Evolutionary conservation across 2,113 vertebrate genomes (phyloP).

Genomic region (Vimba vimba): DNA sequence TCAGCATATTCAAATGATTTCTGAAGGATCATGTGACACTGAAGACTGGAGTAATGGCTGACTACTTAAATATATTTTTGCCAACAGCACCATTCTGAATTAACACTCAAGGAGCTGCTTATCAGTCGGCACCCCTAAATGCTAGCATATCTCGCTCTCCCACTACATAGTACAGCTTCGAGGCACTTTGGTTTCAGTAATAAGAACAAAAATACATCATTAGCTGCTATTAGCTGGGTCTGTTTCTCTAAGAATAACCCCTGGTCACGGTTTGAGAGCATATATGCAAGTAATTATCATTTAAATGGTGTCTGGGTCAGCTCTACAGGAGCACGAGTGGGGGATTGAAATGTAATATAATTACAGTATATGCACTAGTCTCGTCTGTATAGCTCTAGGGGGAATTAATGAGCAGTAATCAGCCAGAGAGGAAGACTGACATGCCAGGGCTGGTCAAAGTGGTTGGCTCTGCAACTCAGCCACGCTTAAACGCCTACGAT

Average conservation of each 20-base stretch:
- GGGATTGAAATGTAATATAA: slow-evolving; percentile 22
- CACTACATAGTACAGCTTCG: not conserved
- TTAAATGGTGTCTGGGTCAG: slow-evolving; percentile 13
- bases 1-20: not conserved
- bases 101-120: not conserved
- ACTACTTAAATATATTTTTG: not conserved
- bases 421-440: slow-evolving; percentile 3
- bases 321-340: not conserved
- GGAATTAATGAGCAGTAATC: slow-evolving; percentile 32
- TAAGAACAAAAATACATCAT: slow-evolving; percentile 30
- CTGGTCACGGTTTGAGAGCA: slow-evolving; percentile 17
- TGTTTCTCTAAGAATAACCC: slow-evolving; percentile 8
- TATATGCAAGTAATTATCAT: slow-evolving; percentile 40
- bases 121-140: slow-evolving; percentile 15
- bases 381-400: slow-evolving; percentile 17
- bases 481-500: not conserved
- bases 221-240: not conserved
- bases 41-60: not conserved
- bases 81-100: not conserved
- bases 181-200: slow-evolving; percentile 28
- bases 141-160: not conserved
- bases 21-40: not conserved
- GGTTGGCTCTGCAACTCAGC: not conserved
- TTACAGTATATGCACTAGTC: slow-evolving; percentile 34
- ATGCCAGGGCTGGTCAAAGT: slow-evolving; percentile 5